phyloP scores from a whole-genome alignment of 2,113 vertebrate species.

The Thunnus thynnus region DNA sequence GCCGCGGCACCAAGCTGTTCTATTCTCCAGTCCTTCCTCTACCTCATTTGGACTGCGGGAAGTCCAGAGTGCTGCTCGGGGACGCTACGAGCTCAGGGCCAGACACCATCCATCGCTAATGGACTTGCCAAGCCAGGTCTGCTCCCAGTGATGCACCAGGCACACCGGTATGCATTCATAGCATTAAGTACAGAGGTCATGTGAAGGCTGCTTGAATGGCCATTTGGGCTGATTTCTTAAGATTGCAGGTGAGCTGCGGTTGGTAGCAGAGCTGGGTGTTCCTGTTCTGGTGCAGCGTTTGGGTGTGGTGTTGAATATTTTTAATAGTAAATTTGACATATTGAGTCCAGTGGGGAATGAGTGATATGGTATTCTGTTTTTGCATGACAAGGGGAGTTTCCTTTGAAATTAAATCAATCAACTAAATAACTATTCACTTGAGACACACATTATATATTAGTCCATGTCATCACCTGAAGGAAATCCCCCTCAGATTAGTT shows the following conservation, averaged over 20 bases:
- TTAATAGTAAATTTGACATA: slow-evolving; percentile 46
- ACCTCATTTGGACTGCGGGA: slow-evolving; percentile 69
- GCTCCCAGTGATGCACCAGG: slow-evolving; percentile 53
- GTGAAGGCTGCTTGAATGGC: slow-evolving; percentile 45
- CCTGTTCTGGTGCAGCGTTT: slow-evolving; percentile 42
- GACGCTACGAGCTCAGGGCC: slow-evolving; percentile 50
- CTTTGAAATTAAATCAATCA: slow-evolving; percentile 57
- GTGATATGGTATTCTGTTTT: slow-evolving; percentile 41
- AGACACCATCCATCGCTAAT: slow-evolving; percentile 77
- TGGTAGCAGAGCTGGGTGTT: slow-evolving; percentile 35
- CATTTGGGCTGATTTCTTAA: slow-evolving; percentile 51
- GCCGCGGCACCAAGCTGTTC: slow-evolving; percentile 56
- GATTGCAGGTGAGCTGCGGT: slow-evolving; percentile 67
- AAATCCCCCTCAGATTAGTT: slow-evolving; percentile 39
- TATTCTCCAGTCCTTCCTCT: slow-evolving; percentile 62
- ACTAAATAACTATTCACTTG: slow-evolving; percentile 23
- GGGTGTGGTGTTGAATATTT: slow-evolving; percentile 62
- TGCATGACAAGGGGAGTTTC: slow-evolving; percentile 37
- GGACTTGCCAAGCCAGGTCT: slow-evolving; percentile 60
- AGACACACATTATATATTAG: slow-evolving; percentile 24
- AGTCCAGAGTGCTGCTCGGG: slow-evolving; percentile 68
- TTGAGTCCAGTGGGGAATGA: slow-evolving; percentile 32
- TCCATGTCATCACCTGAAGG: slow-evolving; percentile 53
- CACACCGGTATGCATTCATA: slow-evolving; percentile 59
- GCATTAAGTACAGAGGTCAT: slow-evolving; percentile 61